phyloP scores from a whole-genome alignment of 2,113 vertebrate species.

The Gnathonemus echidnorhynchus region DNA sequence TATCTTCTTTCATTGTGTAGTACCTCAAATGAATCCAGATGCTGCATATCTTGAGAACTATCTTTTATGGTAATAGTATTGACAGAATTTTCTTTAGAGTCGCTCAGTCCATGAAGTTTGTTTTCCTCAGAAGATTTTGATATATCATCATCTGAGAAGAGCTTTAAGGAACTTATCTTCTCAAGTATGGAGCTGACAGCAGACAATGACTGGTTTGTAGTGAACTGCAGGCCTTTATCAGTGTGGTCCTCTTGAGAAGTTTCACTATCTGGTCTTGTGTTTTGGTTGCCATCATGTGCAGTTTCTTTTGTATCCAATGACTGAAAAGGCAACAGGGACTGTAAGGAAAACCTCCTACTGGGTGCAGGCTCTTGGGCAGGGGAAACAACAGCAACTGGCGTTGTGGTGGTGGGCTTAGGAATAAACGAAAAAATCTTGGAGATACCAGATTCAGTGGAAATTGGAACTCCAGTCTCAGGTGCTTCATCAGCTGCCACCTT shows the following conservation, averaged over 20 bases:
- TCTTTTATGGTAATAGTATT: constrained; percentile 11
- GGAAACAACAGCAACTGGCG: constrained; percentile 56
- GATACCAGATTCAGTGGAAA: constrained; percentile 53
- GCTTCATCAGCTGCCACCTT: constrained; percentile 53
- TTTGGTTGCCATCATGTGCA: constrained; percentile 23
- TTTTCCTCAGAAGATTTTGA: constrained; percentile 28
- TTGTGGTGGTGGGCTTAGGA: constrained; percentile 50
- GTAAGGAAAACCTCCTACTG: constrained; percentile 48
- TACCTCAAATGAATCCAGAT: background rate
- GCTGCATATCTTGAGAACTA: background rate
- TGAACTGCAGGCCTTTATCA: constrained; percentile 29
- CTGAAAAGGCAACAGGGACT: constrained; percentile 47
- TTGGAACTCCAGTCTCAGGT: constrained; percentile 43
- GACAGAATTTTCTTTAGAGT: constrained; percentile 23
- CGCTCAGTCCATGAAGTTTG: constrained; percentile 16
- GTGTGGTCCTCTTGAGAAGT: constrained; percentile 21
- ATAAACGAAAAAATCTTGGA: constrained; percentile 58
- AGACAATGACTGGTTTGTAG: constrained; percentile 45
- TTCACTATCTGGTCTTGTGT: constrained; percentile 16
- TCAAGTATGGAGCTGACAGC: constrained; percentile 63
- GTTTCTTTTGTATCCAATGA: constrained; percentile 29
- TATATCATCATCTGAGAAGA: constrained; percentile 41
- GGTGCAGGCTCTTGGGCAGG: constrained; percentile 46
- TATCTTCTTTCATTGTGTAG: background rate
- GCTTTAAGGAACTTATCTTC: constrained; percentile 65